A percentile compares a stretch with the other conserved stretches of the same genome.
These are phyloP conservation scores for Drosophila tripunctata DNA, from an alignment of 2,888 invertebrate genomes.

Conservation along the genomic window DNA sequence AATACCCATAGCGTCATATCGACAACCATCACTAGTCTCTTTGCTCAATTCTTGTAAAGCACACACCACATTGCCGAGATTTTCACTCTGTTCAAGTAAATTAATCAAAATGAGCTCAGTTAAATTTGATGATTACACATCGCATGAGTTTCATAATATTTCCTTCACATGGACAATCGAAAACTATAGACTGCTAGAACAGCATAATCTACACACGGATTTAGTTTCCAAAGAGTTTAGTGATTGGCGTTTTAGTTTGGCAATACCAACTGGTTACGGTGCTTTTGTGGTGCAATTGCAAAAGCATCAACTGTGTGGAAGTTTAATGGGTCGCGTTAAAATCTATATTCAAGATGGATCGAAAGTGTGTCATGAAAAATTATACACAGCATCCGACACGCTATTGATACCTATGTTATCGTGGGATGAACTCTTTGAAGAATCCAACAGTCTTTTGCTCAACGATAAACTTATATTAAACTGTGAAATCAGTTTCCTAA, in stretches of 20 bases:
- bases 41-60: too few species aligned
- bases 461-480: constrained; percentile 95
- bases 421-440: neutral
- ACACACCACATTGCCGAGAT: too few species aligned
- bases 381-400: neutral
- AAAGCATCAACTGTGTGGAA: neutral
- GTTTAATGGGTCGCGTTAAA: too few species aligned
- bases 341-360: neutral
- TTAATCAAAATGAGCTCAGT: too few species aligned
- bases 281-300: neutral
- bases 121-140: too few species aligned
- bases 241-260: neutral
- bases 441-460: neutral
- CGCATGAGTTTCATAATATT: too few species aligned
- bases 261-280: neutral
- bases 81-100: too few species aligned
- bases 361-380: too few species aligned
- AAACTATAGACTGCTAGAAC: neutral
- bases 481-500: constrained; percentile 98
- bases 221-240: neutral
- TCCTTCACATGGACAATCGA: too few species aligned
- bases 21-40: too few species aligned
- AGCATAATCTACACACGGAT: neutral
- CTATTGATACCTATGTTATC: rapidly evolving
- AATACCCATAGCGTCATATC: too few species aligned